Percentiles rank a stretch among this genome's conserved stretches.
phyloP scores from a whole-genome alignment of 2,888 invertebrate genomes.

The Oasisia sp. region DNA sequence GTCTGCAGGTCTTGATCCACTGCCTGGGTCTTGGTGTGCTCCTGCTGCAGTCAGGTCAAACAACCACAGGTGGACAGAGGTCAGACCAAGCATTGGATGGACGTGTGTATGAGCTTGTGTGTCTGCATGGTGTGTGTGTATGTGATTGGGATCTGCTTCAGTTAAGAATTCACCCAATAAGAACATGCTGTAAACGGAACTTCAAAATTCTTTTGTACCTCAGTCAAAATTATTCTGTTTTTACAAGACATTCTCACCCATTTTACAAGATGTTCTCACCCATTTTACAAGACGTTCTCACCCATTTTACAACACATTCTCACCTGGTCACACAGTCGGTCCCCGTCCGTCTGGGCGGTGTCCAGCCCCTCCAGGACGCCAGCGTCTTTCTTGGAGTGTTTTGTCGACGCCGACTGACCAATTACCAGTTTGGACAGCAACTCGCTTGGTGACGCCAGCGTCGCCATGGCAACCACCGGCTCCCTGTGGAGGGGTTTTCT shows the following conservation, averaged over 20 bases:
- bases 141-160: no score
- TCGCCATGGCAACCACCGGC: background rate
- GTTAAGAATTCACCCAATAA: no score
- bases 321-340: slow-evolving; percentile 20
- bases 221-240: no score
- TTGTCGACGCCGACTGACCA: background rate
- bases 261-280: no score
- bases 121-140: no score
- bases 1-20: slow-evolving; percentile 55
- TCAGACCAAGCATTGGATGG: background rate
- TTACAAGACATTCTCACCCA: no score
- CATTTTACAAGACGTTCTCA: no score
- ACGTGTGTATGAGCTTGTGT: no score
- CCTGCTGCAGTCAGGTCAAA: background rate
- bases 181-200: no score
- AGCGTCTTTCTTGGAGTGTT: background rate
- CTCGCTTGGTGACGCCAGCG: background rate
- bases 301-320: background rate
- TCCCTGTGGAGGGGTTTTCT: background rate
- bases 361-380: slow-evolving; percentile 20
- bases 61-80: background rate
- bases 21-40: slow-evolving; percentile 41
- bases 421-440: background rate
- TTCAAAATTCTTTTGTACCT: no score
- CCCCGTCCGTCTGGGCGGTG: slow-evolving; percentile 38